These are phyloP conservation scores for Lithosia quadra DNA, from an alignment of 2,888 invertebrate genomes.

Conservation along the genomic window DNA sequence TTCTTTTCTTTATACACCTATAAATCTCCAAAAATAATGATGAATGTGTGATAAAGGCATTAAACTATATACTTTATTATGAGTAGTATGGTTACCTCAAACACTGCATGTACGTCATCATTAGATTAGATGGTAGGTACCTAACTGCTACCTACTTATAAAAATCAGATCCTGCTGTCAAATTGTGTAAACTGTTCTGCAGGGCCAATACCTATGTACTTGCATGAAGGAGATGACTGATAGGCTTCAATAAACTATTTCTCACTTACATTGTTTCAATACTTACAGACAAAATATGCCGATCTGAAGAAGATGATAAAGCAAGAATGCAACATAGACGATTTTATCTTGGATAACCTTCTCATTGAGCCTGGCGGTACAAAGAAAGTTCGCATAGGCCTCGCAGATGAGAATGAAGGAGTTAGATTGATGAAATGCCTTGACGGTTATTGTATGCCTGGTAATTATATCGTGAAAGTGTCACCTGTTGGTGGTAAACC, in stretches of 20 bases:
- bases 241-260: neutral
- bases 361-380: slow-evolving; percentile 61
- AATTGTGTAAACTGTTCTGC: no score
- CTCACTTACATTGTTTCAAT: neutral
- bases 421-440: slow-evolving; percentile 69
- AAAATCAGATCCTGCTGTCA: no score
- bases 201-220: no score
- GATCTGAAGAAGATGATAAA: slow-evolving; percentile 73
- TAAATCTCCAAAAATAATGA: no score
- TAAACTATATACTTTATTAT: no score
- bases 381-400: slow-evolving; percentile 75
- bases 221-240: no score
- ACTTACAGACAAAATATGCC: slow-evolving; percentile 72
- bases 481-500: slow-evolving; percentile 68
- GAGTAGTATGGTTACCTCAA: no score
- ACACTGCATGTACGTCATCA: no score
- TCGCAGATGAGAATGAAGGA: slow-evolving; percentile 71
- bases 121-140: no score
- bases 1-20: no score
- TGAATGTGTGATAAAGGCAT: no score
- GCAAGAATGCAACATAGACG: slow-evolving; percentile 70
- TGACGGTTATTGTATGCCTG: slow-evolving; percentile 68
- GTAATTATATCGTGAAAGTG: slow-evolving; percentile 63
- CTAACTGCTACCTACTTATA: no score
- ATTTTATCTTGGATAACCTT: slow-evolving; percentile 76